Conservation (phyloP, 2,888 invertebrate genomes). For the Hofmannophila pseudospretella region DNA sequence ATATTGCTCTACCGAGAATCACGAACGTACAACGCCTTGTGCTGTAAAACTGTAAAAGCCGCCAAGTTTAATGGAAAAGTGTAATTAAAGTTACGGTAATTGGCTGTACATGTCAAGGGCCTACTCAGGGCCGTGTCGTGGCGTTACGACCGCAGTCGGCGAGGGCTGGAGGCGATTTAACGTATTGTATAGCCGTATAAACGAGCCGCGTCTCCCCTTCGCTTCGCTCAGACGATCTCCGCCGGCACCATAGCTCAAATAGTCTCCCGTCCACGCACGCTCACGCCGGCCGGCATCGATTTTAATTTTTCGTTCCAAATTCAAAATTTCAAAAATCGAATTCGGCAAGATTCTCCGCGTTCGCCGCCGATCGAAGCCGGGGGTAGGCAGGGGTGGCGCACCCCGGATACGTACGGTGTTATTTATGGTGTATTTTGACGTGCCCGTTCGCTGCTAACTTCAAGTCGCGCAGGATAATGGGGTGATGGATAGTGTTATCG, state of each 20-base stretch:
- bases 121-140: conserved; percentile 36
- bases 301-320: conserved; percentile 31
- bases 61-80: conserved; percentile 43
- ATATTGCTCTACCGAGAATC: no score
- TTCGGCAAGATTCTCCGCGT: conserved; percentile 40
- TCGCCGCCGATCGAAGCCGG: conserved; percentile 41
- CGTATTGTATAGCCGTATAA: conserved; percentile 57
- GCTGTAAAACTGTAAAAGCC: conserved; percentile 7
- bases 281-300: conserved; percentile 41
- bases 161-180: conserved; percentile 58
- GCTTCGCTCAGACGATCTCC: conserved; percentile 27
- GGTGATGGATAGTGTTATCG: conserved; percentile 77
- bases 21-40: no score
- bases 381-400: conserved; percentile 40
- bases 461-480: conserved; percentile 65
- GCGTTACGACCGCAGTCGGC: conserved; percentile 44
- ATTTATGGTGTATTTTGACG: conserved; percentile 77
- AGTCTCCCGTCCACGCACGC: conserved; percentile 41
- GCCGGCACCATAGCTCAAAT: conserved; percentile 39
- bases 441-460: conserved; percentile 67
- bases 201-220: conserved; percentile 29
- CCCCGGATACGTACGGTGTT: conserved; percentile 59
- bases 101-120: conserved; percentile 46
- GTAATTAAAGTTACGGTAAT: conserved; percentile 58
- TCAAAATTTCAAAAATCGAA: conserved; percentile 28